Evolutionary conservation across 2,113 vertebrate genomes (phyloP).

Genomic region (Phycodurus eques): DNA sequence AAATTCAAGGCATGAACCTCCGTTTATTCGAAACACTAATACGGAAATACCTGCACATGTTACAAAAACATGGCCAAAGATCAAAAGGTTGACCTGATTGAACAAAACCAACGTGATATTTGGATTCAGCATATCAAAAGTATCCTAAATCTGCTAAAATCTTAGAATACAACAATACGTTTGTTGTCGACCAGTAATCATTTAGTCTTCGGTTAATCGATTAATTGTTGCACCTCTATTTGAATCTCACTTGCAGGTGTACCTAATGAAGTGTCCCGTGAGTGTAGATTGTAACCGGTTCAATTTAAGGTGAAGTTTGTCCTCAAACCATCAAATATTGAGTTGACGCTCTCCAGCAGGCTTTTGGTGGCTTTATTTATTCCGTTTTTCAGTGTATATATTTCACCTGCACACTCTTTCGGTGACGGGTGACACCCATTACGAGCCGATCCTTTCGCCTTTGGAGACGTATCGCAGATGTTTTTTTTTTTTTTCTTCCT

Average conservation of each 20-base stretch:
- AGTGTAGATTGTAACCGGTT: not conserved
- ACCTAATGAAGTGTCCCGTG: not conserved
- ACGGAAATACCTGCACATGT: too few species aligned
- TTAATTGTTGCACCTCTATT: too few species aligned
- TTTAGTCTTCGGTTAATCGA: too few species aligned
- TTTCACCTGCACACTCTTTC: not conserved
- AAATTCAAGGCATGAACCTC: too few species aligned
- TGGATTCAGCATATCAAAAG: too few species aligned
- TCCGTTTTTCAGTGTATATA: not conserved
- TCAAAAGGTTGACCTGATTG: too few species aligned
- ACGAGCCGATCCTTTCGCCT: not conserved
- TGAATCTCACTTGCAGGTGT: not conserved
- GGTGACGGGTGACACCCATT: slow-evolving; percentile 6
- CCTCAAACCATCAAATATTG: not conserved
- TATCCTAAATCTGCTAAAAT: too few species aligned
- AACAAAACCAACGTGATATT: too few species aligned
- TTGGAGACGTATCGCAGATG: not conserved
- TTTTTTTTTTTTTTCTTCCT: not conserved
- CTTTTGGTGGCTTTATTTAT: not conserved
- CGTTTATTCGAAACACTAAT: too few species aligned
- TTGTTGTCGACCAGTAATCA: too few species aligned
- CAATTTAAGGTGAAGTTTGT: not conserved
- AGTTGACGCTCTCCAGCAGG: not conserved
- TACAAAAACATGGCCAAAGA: too few species aligned
- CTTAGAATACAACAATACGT: too few species aligned